Evolutionary conservation across 2,113 vertebrate genomes (phyloP).

Genomic region (Apeltes quadracus): DNA sequence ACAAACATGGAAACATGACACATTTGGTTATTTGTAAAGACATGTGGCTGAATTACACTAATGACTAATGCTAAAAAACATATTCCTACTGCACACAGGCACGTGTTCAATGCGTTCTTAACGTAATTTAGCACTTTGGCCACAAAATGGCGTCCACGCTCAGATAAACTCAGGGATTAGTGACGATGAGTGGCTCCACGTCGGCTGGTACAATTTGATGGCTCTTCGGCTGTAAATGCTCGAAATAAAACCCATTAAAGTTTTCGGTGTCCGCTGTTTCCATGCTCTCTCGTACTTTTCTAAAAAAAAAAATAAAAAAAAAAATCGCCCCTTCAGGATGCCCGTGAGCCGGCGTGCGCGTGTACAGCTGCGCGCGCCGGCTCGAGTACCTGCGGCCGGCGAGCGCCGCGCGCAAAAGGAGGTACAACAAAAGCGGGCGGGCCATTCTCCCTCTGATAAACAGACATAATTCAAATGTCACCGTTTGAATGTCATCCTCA

Average conservation of each 20-base stretch:
- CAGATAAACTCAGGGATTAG: no score
- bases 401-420: constrained; percentile 50
- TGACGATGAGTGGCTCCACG: constrained; percentile 74
- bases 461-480: constrained; percentile 99
- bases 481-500: constrained; percentile 99
- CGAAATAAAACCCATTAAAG: constrained; percentile 76
- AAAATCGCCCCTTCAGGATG: constrained; percentile 67
- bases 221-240: constrained; percentile 69
- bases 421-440: constrained; percentile 75
- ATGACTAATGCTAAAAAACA: no score
- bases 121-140: constrained; percentile 56
- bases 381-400: constrained; percentile 69
- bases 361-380: constrained; percentile 23
- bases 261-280: constrained; percentile 66
- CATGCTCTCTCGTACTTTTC: constrained; percentile 59
- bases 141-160: constrained; percentile 47
- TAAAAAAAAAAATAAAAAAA: no score
- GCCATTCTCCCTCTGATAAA: constrained; percentile 89
- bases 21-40: no score
- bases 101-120: no score
- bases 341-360: constrained; percentile 40
- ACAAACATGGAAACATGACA: neutral
- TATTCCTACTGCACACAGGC: no score
- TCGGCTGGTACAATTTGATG: constrained; percentile 74
- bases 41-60: no score